Evolutionary conservation across 2,797 vertebrate genomes (phyloP).

Genomic region (Crax fasciolata): DNA sequence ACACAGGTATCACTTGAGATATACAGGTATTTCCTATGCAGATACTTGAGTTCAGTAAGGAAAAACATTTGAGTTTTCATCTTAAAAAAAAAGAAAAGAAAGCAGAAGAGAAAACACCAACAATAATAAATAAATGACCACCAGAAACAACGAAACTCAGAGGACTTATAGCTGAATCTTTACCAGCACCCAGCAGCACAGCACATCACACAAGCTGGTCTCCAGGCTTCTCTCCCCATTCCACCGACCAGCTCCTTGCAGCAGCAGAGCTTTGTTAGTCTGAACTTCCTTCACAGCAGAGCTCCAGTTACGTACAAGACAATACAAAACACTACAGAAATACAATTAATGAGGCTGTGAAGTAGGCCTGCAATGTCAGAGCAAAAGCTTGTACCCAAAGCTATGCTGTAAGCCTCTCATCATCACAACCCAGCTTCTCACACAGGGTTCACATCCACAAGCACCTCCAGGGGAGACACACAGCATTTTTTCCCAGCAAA

Average conservation of each 20-base stretch:
- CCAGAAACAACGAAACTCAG: no score
- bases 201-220: fast-evolving
- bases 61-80: not conserved
- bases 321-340: not conserved
- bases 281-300: fast-evolving
- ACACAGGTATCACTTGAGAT: not conserved
- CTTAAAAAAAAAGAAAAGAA: no score
- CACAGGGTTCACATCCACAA: fast-evolving
- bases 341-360: fast-evolving
- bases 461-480: not conserved
- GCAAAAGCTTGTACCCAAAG: fast-evolving
- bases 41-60: not conserved
- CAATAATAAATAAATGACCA: no score
- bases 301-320: fast-evolving
- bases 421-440: no score
- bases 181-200: not conserved
- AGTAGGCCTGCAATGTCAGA: no score
- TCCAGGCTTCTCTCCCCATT: not conserved
- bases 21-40: not conserved
- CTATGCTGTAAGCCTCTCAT: fast-evolving
- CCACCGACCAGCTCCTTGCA: not conserved
- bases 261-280: fast-evolving
- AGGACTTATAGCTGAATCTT: not conserved
- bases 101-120: no score
- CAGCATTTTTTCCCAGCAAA: fast-evolving